Percentiles rank a stretch among this genome's conserved stretches.
Evolutionary conservation across 2,888 invertebrate genomes (phyloP).

Genomic region (Cheilosia grossa): DNA sequence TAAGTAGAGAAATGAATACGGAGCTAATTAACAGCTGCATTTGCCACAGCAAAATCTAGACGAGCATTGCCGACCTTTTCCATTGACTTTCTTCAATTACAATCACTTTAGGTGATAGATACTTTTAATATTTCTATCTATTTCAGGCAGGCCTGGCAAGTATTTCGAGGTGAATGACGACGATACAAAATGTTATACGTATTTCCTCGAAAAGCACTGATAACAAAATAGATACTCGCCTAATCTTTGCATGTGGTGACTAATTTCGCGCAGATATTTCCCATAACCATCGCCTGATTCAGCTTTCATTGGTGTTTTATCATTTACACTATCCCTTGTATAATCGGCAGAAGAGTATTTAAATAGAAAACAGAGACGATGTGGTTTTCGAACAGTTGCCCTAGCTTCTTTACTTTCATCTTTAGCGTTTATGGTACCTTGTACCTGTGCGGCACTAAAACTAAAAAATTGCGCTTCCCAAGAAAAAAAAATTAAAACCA

Average conservation of each 20-base stretch:
- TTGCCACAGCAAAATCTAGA: neutral
- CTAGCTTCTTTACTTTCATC: neutral
- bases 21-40: slow-evolving; percentile 24
- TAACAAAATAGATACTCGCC: slow-evolving; percentile 15
- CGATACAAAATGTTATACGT: neutral
- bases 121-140: neutral
- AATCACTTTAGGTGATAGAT: slow-evolving; percentile 31
- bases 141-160: neutral
- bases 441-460: neutral
- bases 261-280: slow-evolving; percentile 46
- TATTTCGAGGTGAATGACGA: neutral
- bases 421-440: neutral
- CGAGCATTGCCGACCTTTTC: slow-evolving; percentile 27
- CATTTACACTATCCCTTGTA: neutral
- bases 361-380: too few species aligned
- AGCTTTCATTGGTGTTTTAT: neutral
- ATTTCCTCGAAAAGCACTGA: slow-evolving; percentile 14
- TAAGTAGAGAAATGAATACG: slow-evolving; percentile 27
- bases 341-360: too few species aligned
- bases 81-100: slow-evolving; percentile 63
- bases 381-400: too few species aligned
- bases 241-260: slow-evolving; percentile 8
- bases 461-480: slow-evolving; percentile 11
- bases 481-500: neutral
- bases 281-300: slow-evolving; percentile 39